These are phyloP conservation scores for Temnothorax rugatulus DNA, from an alignment of 2,888 invertebrate genomes.

Conservation along the genomic window DNA sequence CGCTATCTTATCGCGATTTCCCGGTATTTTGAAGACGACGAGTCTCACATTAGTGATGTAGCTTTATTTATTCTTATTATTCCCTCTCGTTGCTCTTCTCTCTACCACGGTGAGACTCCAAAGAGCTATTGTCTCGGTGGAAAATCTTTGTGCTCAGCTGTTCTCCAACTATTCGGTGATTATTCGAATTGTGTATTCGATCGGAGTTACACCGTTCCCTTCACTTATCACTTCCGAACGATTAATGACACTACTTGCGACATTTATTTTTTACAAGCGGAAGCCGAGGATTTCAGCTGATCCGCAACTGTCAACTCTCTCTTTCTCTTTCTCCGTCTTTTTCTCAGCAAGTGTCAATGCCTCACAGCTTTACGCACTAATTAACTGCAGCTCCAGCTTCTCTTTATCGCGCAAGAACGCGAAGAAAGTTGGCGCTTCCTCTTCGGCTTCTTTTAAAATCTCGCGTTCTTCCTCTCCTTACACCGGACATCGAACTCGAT, in stretches of 20 bases:
- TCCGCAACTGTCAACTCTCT: conserved; percentile 30
- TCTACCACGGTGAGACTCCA: background rate
- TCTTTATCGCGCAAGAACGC: conserved; percentile 1
- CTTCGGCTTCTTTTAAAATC: background rate
- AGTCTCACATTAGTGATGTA: background rate
- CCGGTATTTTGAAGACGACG: background rate
- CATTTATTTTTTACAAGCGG: conserved; percentile 25
- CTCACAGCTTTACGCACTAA: background rate
- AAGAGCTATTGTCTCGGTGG: background rate
- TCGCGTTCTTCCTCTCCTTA: background rate
- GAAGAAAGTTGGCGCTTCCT: background rate
- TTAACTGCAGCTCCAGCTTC: background rate
- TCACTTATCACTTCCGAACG: background rate
- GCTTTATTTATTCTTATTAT: background rate
- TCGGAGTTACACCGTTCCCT: background rate
- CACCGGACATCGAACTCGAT: conserved; percentile 24
- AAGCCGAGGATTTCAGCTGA: conserved; percentile 18
- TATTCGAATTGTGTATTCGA: no score
- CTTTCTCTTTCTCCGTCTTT: background rate
- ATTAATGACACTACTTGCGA: background rate
- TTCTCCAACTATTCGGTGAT: background rate
- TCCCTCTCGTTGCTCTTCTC: background rate
- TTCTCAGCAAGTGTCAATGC: background rate
- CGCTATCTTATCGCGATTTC: conserved; percentile 48
- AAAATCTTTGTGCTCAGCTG: background rate